These are phyloP conservation scores for Setipinna tenuifilis DNA, from an alignment of 2,797 vertebrate species.

Conservation along the genomic window DNA sequence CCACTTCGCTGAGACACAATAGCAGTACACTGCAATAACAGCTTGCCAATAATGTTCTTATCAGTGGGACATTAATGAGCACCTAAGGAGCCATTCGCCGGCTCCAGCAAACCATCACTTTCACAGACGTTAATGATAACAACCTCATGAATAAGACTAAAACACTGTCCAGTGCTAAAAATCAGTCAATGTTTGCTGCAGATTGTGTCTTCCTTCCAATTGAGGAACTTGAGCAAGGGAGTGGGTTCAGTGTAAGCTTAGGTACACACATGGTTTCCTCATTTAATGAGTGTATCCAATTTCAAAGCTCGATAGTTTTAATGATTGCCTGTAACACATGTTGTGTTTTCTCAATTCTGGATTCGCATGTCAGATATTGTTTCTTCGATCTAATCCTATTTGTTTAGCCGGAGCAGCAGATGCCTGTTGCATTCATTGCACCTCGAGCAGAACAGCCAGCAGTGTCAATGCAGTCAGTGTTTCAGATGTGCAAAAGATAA, in stretches of 20 bases:
- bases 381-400: background rate
- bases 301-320: conserved; percentile 13
- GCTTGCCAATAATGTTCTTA: background rate
- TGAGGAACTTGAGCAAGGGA: background rate
- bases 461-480: background rate
- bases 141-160: background rate
- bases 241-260: background rate
- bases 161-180: background rate
- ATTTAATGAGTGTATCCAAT: background rate
- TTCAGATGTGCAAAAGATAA: background rate
- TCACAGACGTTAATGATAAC: background rate
- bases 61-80: background rate
- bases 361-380: background rate
- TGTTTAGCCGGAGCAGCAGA: background rate
- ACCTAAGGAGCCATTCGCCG: background rate
- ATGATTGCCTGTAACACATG: background rate
- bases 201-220: background rate
- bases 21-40: background rate
- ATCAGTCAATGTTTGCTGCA: background rate
- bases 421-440: background rate
- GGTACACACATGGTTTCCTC: background rate
- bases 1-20: background rate
- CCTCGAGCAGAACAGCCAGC: background rate
- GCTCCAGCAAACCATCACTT: background rate
- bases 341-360: background rate